Conservation (phyloP, 2,797 vertebrate species). For the Chelmon rostratus region DNA sequence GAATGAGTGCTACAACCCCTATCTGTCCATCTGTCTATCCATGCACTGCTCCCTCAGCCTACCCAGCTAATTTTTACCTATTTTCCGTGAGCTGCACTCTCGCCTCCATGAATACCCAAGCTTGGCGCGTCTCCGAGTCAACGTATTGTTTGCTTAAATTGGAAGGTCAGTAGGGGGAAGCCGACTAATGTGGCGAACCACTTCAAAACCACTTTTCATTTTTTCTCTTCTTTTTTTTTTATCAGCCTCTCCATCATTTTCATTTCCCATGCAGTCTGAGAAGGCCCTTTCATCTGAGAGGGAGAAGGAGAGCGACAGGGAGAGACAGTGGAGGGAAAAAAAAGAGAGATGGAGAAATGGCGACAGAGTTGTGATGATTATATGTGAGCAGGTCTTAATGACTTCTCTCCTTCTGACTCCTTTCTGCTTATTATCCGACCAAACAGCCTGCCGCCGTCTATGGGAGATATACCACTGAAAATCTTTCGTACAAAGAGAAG, state of each 20-base stretch:
- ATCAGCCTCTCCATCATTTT: constrained; percentile 78
- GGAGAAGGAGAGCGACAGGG: constrained; percentile 34
- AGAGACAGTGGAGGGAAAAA: constrained; percentile 44
- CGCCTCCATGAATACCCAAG: constrained; percentile 49
- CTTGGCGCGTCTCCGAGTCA: constrained; percentile 58
- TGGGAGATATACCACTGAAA: constrained; percentile 41
- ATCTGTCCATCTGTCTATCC: constrained; percentile 8
- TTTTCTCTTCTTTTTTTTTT: constrained; percentile 70
- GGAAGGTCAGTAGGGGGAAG: constrained; percentile 73
- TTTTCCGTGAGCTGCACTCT: constrained; percentile 44
- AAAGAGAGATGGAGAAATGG: constrained; percentile 62
- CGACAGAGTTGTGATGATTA: constrained; percentile 78
- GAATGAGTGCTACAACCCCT: constrained; percentile 8
- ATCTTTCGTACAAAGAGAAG: constrained; percentile 45
- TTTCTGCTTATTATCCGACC: constrained; percentile 73
- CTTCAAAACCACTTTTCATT: constrained; percentile 85
- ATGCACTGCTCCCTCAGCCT: constrained; percentile 21
- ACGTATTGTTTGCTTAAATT: constrained; percentile 81
- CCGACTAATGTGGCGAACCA: constrained; percentile 79
- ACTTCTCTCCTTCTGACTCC: constrained; percentile 73
- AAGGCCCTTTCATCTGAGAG: constrained; percentile 78
- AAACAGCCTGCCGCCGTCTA: constrained; percentile 59
- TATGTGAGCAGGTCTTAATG: constrained; percentile 79
- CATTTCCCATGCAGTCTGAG: constrained; percentile 64
- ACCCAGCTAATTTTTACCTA: constrained; percentile 43